A percentile compares a stretch with the other conserved stretches of the same genome.
phyloP scores from a whole-genome alignment of 2,113 vertebrate genomes.

The Rhodinocichla rosea region DNA sequence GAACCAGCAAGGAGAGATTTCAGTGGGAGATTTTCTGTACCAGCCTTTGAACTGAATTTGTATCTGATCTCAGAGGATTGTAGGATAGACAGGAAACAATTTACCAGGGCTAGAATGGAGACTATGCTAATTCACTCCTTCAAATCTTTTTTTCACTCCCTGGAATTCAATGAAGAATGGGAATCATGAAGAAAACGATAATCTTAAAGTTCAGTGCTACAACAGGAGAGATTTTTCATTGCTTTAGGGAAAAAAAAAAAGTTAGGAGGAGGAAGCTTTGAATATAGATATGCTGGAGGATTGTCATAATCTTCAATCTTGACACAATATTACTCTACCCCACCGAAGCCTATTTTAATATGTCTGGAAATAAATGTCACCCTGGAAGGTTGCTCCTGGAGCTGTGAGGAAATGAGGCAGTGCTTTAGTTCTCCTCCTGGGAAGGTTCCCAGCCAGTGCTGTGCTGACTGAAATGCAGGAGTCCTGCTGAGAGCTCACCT shows the following conservation, averaged over 20 bases:
- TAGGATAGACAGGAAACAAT: slow-evolving; percentile 30
- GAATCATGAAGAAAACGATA: slow-evolving; percentile 41
- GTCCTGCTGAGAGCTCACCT: background rate
- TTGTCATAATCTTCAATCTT: slow-evolving; percentile 50
- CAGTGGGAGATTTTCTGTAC: background rate
- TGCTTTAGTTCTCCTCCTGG: background rate
- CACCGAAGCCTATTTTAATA: background rate
- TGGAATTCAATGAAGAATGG: slow-evolving; percentile 49
- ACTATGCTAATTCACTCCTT: slow-evolving; percentile 49
- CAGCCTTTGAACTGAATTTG: slow-evolving; percentile 38
- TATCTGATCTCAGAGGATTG: slow-evolving; percentile 22
- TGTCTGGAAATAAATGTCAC: slow-evolving; percentile 22
- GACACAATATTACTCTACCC: slow-evolving; percentile 40
- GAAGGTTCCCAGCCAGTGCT: background rate
- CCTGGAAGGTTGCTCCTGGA: background rate
- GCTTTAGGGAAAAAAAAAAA: slow-evolving; percentile 25
- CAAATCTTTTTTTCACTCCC: slow-evolving; percentile 1
- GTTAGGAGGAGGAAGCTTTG: slow-evolving; percentile 36
- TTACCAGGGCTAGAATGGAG: slow-evolving; percentile 9
- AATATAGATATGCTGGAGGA: slow-evolving; percentile 29
- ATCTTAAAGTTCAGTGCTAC: slow-evolving; percentile 51
- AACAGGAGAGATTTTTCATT: slow-evolving; percentile 44
- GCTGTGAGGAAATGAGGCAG: background rate
- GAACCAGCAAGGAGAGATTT: background rate
- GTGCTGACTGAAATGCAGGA: accelerated